Evolutionary conservation across 1,140 invertebrate species (phyloP).

Genomic region (Penaeus vannamei): DNA sequence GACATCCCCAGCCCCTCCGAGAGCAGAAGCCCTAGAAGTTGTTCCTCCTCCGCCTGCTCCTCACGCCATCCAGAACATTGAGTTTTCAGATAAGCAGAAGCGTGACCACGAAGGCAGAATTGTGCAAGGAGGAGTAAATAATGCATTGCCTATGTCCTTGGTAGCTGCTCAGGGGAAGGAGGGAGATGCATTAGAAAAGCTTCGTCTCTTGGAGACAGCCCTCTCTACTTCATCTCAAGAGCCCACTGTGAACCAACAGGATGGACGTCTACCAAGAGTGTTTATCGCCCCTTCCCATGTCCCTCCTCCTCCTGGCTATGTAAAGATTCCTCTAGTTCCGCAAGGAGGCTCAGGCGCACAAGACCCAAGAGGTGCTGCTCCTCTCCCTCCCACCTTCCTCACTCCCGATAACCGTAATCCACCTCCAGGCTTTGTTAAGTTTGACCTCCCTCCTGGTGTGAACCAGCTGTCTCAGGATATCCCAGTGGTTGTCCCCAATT

Average conservation of each 20-base stretch:
- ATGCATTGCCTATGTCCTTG: conserved; percentile 42
- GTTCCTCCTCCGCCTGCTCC: conserved; percentile 13
- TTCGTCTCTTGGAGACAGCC: conserved; percentile 49
- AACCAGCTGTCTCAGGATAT: conserved; percentile 48
- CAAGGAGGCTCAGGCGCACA: conserved; percentile 9
- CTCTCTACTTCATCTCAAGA: conserved; percentile 28
- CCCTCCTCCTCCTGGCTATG: conserved; percentile 54
- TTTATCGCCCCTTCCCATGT: conserved; percentile 59
- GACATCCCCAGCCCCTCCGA: neutral
- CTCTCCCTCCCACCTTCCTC: conserved; percentile 55
- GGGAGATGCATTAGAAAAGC: conserved; percentile 46
- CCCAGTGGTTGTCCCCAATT: conserved; percentile 55
- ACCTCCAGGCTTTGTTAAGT: conserved; percentile 56
- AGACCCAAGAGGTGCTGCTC: neutral
- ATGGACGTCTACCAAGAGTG: conserved; percentile 45
- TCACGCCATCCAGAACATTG: conserved; percentile 37
- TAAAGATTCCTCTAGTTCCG: conserved; percentile 59
- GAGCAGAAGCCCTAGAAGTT: neutral
- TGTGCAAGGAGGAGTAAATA: conserved; percentile 42
- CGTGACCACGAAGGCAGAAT: conserved; percentile 49
- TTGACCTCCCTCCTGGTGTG: conserved; percentile 43
- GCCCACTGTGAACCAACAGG: neutral
- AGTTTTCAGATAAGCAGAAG: conserved; percentile 60
- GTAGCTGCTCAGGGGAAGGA: conserved; percentile 49
- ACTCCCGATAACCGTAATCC: conserved; percentile 36